Evolutionary conservation across 2,797 vertebrate species (phyloP).

Genomic region (Chaetophractus vellerosus): DNA sequence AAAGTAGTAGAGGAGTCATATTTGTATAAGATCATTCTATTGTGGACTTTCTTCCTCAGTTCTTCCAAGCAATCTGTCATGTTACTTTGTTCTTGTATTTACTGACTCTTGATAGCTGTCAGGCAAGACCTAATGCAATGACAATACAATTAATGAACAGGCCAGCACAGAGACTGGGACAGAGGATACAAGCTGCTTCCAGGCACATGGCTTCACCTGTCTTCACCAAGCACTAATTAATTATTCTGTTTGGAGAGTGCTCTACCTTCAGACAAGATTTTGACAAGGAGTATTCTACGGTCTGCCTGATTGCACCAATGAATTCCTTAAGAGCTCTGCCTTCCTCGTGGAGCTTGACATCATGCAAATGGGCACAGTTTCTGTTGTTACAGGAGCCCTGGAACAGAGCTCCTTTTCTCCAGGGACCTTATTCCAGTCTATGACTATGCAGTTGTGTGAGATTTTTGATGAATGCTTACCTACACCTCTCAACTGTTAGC

Average conservation of each 20-base stretch:
- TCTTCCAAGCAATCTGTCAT: constrained; percentile 20
- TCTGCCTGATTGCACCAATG: not conserved
- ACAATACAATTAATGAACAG: constrained; percentile 39
- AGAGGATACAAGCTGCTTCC: not conserved
- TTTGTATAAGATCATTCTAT: not conserved
- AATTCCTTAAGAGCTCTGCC: constrained; percentile 7
- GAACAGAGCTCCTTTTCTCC: not conserved
- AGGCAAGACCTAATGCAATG: constrained; percentile 10
- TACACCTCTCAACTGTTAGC: not conserved
- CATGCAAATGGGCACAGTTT: not conserved
- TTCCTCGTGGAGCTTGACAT: not conserved
- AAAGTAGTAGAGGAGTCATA: not conserved
- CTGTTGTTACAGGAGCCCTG: not conserved
- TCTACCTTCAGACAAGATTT: constrained; percentile 18
- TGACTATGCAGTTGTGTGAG: not conserved
- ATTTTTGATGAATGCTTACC: not conserved
- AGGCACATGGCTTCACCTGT: not conserved
- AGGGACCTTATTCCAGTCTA: not conserved
- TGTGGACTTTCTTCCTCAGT: not conserved
- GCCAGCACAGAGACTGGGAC: not conserved
- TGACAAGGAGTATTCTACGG: not conserved
- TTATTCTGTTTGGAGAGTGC: not conserved
- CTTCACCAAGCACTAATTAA: constrained; percentile 49
- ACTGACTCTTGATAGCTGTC: constrained; percentile 49
- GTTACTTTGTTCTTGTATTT: constrained; percentile 21